phyloP scores from a whole-genome alignment of 2,797 vertebrate genomes.

The Arctocebus calabarensis region DNA sequence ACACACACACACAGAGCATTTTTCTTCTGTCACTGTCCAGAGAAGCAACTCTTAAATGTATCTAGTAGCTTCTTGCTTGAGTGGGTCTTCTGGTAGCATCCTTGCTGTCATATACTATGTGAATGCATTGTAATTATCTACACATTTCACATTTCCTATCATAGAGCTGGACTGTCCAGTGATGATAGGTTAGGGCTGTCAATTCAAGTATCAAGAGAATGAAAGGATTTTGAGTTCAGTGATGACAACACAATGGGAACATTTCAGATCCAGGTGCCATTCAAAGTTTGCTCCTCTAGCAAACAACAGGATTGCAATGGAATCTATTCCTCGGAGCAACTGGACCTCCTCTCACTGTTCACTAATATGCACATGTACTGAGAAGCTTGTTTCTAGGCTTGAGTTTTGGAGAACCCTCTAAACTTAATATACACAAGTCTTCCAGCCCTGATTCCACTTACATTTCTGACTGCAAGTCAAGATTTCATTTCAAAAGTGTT shows the following conservation, averaged over 20 bases:
- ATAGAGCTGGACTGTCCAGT: neutral
- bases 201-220: conserved; percentile 54
- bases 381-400: neutral
- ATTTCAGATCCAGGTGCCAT: conserved; percentile 10
- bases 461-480: conserved; percentile 33
- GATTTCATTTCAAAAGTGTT: neutral
- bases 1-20: neutral
- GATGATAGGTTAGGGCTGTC: conserved; percentile 68
- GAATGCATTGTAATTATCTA: conserved; percentile 45
- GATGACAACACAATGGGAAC: conserved; percentile 20
- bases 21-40: neutral
- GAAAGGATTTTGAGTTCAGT: conserved; percentile 33
- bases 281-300: conserved; percentile 23
- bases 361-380: too few species aligned
- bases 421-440: neutral
- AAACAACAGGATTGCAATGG: neutral
- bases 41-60: conserved; percentile 7
- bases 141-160: conserved; percentile 57
- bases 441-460: neutral
- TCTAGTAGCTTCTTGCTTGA: neutral
- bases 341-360: neutral
- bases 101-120: neutral
- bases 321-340: neutral
- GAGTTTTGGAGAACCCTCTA: neutral
- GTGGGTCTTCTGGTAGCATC: neutral